These are phyloP conservation scores for Orchesella cincta DNA, from an alignment of 1,140 invertebrate species.

Conservation along the genomic window DNA sequence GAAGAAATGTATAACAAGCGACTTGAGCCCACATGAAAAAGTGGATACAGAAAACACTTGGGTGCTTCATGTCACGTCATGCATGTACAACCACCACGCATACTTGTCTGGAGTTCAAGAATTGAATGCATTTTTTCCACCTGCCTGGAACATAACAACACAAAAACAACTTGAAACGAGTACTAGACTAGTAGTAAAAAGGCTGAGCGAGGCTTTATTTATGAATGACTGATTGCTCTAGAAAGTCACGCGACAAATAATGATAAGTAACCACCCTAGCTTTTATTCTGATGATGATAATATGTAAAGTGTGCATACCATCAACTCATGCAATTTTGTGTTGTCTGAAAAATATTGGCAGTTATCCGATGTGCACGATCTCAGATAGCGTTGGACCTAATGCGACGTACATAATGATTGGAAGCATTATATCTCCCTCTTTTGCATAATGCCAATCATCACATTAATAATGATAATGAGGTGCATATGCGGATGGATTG, in stretches of 20 bases:
- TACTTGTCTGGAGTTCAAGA: not conserved
- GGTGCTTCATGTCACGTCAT: constrained; percentile 1
- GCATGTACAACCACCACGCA: not conserved
- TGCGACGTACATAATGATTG: too few species aligned
- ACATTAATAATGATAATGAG: too few species aligned
- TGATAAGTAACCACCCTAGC: not conserved
- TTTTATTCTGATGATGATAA: constrained; percentile 7
- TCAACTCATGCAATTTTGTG: not conserved
- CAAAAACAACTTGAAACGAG: not conserved
- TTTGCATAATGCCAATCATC: too few species aligned
- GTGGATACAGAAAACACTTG: not conserved
- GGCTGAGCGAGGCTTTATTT: not conserved
- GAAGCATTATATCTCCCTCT: too few species aligned
- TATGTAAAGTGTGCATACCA: constrained; percentile 21
- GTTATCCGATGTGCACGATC: not conserved
- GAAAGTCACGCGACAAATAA: constrained; percentile 19
- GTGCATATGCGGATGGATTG: too few species aligned
- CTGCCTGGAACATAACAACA: not conserved
- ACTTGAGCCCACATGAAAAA: too few species aligned
- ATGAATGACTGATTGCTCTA: constrained; percentile 16
- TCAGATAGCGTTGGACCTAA: too few species aligned
- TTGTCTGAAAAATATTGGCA: not conserved
- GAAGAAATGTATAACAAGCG: too few species aligned
- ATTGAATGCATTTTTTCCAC: not conserved
- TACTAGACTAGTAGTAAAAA: too few species aligned